phyloP scores from a whole-genome alignment of 2,888 invertebrate species.

The Creontiades dilutus region DNA sequence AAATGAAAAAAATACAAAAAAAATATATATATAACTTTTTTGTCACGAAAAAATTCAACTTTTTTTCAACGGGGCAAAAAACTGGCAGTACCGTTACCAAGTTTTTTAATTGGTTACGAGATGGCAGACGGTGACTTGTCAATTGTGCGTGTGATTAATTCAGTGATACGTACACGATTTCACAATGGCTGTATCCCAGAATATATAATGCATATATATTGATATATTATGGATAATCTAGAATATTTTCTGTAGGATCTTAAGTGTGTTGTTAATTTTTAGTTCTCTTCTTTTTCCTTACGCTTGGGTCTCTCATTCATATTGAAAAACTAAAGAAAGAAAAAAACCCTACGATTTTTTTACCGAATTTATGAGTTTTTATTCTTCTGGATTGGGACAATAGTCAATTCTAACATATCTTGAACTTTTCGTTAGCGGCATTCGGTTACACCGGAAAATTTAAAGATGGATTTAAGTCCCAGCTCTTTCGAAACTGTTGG shows the following conservation, averaged over 20 bases:
- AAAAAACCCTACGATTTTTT: neutral
- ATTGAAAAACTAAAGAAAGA: constrained; percentile 31
- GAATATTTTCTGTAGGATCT: constrained; percentile 73
- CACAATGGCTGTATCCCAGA: constrained; percentile 75
- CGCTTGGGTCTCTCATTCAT: constrained; percentile 60
- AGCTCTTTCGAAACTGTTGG: neutral
- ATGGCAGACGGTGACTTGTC: constrained; percentile 73
- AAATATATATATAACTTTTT: constrained; percentile 29
- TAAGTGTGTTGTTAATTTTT: constrained; percentile 73
- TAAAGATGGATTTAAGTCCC: no score
- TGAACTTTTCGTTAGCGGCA: neutral
- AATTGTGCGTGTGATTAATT: constrained; percentile 74
- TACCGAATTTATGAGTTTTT: neutral
- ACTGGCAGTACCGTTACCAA: constrained; percentile 74
- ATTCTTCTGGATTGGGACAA: constrained; percentile 42
- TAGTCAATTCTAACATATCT: constrained; percentile 66
- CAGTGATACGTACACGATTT: constrained; percentile 76
- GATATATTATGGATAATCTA: constrained; percentile 72
- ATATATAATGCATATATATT: constrained; percentile 77
- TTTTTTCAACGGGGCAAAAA: constrained; percentile 63
- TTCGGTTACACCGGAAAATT: neutral
- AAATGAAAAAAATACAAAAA: constrained; percentile 70
- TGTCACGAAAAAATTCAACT: constrained; percentile 54
- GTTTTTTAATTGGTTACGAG: constrained; percentile 56
- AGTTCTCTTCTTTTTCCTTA: constrained; percentile 54